A percentile compares a stretch with the other conserved stretches of the same genome.
Evolutionary conservation across 2,113 vertebrate genomes (phyloP).

Genomic region (Camarhynchus parvulus): DNA sequence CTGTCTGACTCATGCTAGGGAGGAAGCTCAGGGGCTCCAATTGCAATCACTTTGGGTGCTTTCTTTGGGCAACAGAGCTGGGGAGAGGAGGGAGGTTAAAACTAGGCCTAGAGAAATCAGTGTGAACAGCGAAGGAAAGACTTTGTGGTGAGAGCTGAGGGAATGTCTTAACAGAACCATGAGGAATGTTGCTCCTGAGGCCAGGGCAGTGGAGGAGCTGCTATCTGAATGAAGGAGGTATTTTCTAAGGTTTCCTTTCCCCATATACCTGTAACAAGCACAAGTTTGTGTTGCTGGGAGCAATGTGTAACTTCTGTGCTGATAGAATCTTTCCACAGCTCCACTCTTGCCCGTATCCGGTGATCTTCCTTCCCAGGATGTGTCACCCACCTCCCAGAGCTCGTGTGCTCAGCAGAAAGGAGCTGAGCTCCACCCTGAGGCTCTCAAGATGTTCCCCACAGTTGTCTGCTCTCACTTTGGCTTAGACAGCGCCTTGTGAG

Average conservation of each 20-base stretch:
- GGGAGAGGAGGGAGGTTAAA: background rate
- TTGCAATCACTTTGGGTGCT: background rate
- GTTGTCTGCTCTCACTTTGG: background rate
- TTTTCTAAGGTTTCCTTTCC: background rate
- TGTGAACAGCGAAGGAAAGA: background rate
- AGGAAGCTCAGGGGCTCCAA: background rate
- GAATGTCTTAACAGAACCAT: background rate
- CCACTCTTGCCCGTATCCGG: fast-evolving
- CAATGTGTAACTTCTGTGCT: background rate
- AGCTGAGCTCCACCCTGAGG: background rate
- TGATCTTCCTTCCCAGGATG: background rate
- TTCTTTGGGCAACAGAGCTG: background rate
- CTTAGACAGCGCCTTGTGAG: background rate
- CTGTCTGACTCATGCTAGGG: background rate
- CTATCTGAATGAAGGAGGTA: background rate
- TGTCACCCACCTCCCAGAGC: background rate
- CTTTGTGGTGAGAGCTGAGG: background rate
- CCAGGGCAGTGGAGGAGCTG: background rate
- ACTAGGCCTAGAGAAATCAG: background rate
- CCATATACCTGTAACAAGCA: background rate
- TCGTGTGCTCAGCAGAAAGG: background rate
- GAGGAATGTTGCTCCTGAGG: background rate
- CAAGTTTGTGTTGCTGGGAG: background rate
- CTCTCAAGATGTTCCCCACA: background rate
- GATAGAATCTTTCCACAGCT: background rate